Evolutionary conservation across 2,888 invertebrate genomes (phyloP).

Genomic region (Volucella inflata): DNA sequence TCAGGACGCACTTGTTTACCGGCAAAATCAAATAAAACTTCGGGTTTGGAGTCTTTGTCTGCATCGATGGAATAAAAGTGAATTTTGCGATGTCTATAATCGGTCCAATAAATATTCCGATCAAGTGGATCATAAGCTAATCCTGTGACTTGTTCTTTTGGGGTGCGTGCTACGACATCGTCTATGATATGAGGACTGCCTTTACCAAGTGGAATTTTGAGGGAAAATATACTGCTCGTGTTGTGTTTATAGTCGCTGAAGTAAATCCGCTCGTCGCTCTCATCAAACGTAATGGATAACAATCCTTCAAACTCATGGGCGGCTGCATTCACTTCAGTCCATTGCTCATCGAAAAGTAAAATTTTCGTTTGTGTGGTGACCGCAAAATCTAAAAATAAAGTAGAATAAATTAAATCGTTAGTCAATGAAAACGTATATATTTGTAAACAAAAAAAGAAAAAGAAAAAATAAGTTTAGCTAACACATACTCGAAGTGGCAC

Average conservation of each 20-base stretch:
- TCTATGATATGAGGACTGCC: conserved; percentile 83
- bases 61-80: conserved; percentile 80
- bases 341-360: conserved; percentile 86
- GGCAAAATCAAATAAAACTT: conserved; percentile 79
- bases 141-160: conserved; percentile 87
- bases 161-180: conserved; percentile 84
- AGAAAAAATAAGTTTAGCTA: background rate
- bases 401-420: conserved; percentile 75
- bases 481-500: too few species aligned
- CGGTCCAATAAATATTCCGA: conserved; percentile 92
- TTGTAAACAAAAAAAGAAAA: background rate
- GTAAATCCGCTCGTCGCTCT: conserved; percentile 86
- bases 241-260: conserved; percentile 88
- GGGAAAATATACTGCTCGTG: conserved; percentile 89
- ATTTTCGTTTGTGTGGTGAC: conserved; percentile 88
- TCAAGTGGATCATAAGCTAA: conserved; percentile 90
- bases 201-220: conserved; percentile 81
- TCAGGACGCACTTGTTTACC: conserved; percentile 84
- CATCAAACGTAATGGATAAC: conserved; percentile 89
- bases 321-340: conserved; percentile 84
- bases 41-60: conserved; percentile 76
- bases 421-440: background rate
- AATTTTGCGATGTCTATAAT: conserved; percentile 87
- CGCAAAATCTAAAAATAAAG: conserved; percentile 90
- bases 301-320: conserved; percentile 86